phyloP scores from a whole-genome alignment of 2,113 vertebrate species.

The Peromyscus leucopus region DNA sequence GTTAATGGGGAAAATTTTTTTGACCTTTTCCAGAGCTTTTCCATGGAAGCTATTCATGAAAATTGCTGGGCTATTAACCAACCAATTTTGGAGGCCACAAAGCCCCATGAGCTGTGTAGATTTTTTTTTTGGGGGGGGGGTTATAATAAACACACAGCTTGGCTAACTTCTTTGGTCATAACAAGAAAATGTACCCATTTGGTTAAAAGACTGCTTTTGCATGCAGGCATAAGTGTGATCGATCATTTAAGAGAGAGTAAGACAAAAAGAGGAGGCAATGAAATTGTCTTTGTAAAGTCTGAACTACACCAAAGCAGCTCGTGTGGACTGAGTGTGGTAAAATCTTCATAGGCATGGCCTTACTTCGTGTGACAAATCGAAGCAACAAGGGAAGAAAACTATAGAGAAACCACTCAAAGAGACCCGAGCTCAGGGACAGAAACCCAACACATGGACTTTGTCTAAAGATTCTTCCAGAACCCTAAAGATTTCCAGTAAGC shows the following conservation, averaged over 20 bases:
- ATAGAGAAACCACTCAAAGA: not conserved
- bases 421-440: not conserved
- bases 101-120: not conserved
- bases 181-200: not conserved
- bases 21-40: constrained; percentile 69
- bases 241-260: too few species aligned
- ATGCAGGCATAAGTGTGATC: fast-evolving
- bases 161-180: not conserved
- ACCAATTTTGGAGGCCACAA: constrained; percentile 51
- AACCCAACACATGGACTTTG: fast-evolving
- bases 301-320: not conserved
- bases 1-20: constrained; percentile 59
- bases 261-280: too few species aligned
- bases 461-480: not conserved
- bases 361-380: not conserved
- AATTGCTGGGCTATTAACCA: constrained; percentile 70
- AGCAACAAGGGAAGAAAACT: not conserved
- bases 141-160: not conserved
- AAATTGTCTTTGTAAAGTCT: not conserved
- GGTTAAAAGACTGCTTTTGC: not conserved
- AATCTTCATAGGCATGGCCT: not conserved
- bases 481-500: not conserved
- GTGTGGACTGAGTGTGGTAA: not conserved
- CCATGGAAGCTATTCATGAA: constrained; percentile 57
- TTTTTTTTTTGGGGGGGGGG: not conserved